Conservation (phyloP, 2,113 vertebrate genomes). For the Phyllostomus hastatus region DNA sequence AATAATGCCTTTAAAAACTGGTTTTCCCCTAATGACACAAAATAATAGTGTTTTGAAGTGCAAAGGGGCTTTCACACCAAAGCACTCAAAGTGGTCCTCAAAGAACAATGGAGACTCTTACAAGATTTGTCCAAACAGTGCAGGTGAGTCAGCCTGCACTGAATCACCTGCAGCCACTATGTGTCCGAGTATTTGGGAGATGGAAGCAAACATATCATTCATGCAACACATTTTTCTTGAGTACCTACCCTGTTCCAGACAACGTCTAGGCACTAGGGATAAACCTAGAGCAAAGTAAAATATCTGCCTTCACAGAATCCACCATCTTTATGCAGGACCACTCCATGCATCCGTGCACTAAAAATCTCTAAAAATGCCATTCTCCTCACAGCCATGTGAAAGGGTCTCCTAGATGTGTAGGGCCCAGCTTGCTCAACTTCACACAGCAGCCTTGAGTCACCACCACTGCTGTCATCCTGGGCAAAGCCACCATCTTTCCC, state of each 20-base stretch:
- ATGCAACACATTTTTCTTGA: neutral
- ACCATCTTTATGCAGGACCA: neutral
- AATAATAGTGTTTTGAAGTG: neutral
- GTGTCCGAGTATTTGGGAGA: neutral
- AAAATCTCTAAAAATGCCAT: neutral
- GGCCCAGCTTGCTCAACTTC: neutral
- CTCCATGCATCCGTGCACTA: too few relatives aligned
- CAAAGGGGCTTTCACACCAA: neutral
- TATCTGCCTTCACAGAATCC: neutral
- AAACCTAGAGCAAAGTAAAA: neutral
- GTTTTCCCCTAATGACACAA: neutral
- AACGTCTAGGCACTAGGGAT: neutral
- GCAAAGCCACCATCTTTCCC: neutral
- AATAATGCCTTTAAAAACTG: neutral
- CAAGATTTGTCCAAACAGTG: neutral
- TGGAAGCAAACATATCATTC: neutral
- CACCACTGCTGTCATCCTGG: neutral
- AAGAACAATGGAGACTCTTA: neutral
- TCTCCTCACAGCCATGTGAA: neutral
- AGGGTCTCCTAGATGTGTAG: neutral
- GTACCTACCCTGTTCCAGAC: neutral
- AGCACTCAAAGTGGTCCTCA: neutral
- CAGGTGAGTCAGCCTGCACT: neutral
- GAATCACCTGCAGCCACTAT: neutral
- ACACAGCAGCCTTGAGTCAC: neutral